These are phyloP conservation scores for Podabrus alpinus DNA, from an alignment of 2,888 invertebrate species.

Conservation along the genomic window DNA sequence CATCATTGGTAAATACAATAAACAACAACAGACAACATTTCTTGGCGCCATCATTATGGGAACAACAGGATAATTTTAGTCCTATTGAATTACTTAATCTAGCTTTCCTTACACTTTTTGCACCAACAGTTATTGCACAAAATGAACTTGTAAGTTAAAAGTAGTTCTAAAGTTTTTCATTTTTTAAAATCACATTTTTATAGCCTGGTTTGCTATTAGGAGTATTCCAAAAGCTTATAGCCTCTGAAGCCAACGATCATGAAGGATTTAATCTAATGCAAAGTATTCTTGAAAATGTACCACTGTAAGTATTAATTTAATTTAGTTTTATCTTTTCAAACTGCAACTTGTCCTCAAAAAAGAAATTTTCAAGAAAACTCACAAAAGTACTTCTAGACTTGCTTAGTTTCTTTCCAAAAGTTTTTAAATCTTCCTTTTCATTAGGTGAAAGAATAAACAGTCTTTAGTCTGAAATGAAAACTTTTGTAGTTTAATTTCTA, in stretches of 20 bases:
- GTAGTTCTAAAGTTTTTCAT: neutral
- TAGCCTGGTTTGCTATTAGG: constrained; percentile 85
- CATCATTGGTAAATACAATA: constrained; percentile 84
- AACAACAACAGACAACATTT: constrained; percentile 90
- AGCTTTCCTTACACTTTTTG: constrained; percentile 79
- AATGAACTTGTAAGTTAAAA: constrained; percentile 69
- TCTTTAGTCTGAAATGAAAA: too few relatives aligned
- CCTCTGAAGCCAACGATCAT: constrained; percentile 93
- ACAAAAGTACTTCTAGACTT: too few relatives aligned
- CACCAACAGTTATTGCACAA: constrained; percentile 68
- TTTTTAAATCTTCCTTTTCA: too few relatives aligned
- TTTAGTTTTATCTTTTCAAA: neutral
- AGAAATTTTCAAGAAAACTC: too few relatives aligned
- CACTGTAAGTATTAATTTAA: constrained; percentile 65
- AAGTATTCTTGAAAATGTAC: constrained; percentile 80
- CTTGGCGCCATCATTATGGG: constrained; percentile 90
- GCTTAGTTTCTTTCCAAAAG: too few relatives aligned
- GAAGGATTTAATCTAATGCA: constrained; percentile 94
- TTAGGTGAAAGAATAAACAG: too few relatives aligned
- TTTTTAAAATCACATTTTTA: neutral
- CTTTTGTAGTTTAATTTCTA: too few relatives aligned
- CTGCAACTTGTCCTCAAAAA: too few relatives aligned
- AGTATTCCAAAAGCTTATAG: constrained; percentile 94
- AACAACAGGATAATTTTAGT: constrained; percentile 89
- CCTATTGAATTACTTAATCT: constrained; percentile 90